These are phyloP conservation scores for Stenodera caucasica DNA, from an alignment of 2,888 invertebrate species.

Conservation along the genomic window DNA sequence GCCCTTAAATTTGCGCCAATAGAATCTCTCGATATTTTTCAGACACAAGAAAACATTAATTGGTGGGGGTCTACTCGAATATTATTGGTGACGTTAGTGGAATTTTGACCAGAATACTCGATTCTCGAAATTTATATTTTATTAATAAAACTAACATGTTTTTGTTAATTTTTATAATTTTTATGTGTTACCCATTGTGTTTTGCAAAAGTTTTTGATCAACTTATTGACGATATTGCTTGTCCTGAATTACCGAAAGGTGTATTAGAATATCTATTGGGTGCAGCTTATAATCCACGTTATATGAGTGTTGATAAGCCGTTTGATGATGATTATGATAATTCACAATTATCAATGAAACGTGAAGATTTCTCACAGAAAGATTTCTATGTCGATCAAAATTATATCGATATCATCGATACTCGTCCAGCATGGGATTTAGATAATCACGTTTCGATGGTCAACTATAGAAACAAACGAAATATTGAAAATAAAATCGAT, in stretches of 20 bases:
- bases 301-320: constrained; percentile 5
- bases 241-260: neutral
- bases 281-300: constrained; percentile 8
- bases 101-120: too few relatives aligned
- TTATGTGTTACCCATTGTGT: neutral
- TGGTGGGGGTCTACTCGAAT: too few relatives aligned
- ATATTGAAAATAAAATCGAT: too few relatives aligned
- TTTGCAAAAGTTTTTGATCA: neutral
- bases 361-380: neutral
- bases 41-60: too few relatives aligned
- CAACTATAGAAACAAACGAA: too few relatives aligned
- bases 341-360: neutral
- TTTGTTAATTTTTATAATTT: neutral
- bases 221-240: neutral
- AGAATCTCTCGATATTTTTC: too few relatives aligned
- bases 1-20: too few relatives aligned
- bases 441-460: neutral
- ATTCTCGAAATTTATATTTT: too few relatives aligned
- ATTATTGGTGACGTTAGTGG: too few relatives aligned
- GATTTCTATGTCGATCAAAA: neutral
- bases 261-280: neutral
- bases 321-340: neutral
- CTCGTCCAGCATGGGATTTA: neutral
- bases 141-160: neutral
- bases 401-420: neutral